phyloP scores from a whole-genome alignment of 1,140 invertebrate species.

The Antheraea mylitta region DNA sequence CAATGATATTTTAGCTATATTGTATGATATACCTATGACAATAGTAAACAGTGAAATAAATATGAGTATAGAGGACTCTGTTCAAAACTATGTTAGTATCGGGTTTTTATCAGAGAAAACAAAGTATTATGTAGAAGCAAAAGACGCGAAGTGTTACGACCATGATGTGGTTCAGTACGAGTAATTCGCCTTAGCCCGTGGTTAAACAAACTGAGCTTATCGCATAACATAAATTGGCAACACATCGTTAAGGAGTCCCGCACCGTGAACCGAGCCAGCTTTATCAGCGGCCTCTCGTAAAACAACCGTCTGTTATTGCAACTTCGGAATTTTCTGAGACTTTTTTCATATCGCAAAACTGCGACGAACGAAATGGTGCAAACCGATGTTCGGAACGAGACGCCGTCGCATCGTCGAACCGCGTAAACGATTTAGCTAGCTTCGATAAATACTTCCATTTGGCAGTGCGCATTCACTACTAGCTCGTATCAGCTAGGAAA shows the following conservation, averaged over 20 bases:
- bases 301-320: constrained; percentile 66
- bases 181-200: constrained; percentile 52
- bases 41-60: too few relatives aligned
- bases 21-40: too few relatives aligned
- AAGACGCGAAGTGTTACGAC: constrained; percentile 15
- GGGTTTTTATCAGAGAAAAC: background rate
- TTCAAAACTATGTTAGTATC: background rate
- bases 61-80: background rate
- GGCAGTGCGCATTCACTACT: constrained; percentile 44
- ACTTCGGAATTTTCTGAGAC: constrained; percentile 49
- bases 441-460: constrained; percentile 67
- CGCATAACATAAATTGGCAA: constrained; percentile 74
- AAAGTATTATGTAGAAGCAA: constrained; percentile 1
- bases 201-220: constrained; percentile 76
- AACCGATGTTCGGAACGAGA: constrained; percentile 26
- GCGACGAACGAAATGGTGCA: constrained; percentile 30
- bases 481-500: constrained; percentile 53
- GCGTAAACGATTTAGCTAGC: constrained; percentile 56
- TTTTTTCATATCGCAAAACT: constrained; percentile 66
- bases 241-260: constrained; percentile 72
- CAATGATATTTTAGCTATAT: background rate
- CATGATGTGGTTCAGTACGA: constrained; percentile 21
- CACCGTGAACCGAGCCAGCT: constrained; percentile 49
- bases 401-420: constrained; percentile 44
- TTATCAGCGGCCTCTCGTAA: constrained; percentile 72